Conservation (phyloP, 2,888 invertebrate genomes). For the Macropis europaea region DNA sequence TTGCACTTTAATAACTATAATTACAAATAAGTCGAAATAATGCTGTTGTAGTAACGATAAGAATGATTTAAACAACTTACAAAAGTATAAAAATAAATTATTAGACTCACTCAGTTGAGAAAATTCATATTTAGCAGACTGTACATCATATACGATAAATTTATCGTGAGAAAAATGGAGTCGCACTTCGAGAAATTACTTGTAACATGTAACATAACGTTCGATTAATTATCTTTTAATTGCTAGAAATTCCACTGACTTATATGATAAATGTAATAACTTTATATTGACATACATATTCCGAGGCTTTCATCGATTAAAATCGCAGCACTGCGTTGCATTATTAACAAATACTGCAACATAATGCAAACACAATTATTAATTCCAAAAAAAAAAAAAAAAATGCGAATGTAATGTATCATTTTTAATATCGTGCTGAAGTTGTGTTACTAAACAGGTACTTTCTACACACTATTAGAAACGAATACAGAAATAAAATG, state of each 20-base stretch:
- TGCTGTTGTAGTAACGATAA: background rate
- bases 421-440: background rate
- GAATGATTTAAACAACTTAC: constrained; percentile 1
- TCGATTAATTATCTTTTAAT: constrained; percentile 11
- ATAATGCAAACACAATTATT: background rate
- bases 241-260: constrained; percentile 15
- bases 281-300: constrained; percentile 17
- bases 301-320: constrained; percentile 6
- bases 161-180: constrained; percentile 22
- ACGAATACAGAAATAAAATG: constrained; percentile 32
- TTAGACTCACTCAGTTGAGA: constrained; percentile 2
- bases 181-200: background rate
- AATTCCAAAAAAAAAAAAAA: no score
- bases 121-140: constrained; percentile 1
- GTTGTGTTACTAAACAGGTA: background rate
- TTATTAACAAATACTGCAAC: background rate
- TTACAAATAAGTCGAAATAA: background rate
- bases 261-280: constrained; percentile 8
- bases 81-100: constrained; percentile 32
- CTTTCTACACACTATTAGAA: background rate
- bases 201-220: constrained; percentile 2
- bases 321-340: constrained; percentile 3
- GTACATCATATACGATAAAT: constrained; percentile 7
- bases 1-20: constrained; percentile 1
- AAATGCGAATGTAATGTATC: no score